These are phyloP conservation scores for Chalcis sispes DNA, from an alignment of 2,888 invertebrate genomes.

Conservation along the genomic window DNA sequence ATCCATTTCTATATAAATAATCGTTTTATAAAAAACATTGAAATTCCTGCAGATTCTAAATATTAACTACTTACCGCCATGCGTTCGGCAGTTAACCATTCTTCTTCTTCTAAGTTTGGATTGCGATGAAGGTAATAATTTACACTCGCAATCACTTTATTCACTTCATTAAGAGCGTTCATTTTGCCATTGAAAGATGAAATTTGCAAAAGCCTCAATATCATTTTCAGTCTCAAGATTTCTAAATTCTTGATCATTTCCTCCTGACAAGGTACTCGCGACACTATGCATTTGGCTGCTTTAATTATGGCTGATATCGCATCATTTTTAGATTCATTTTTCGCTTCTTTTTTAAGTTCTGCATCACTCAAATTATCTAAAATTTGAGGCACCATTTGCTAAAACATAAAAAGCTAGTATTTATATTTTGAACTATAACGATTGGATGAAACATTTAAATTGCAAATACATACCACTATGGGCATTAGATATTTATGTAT, in stretches of 20 bases:
- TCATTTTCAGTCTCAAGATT: constrained; percentile 97
- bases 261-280: constrained; percentile 90
- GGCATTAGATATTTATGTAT: constrained; percentile 95
- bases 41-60: constrained; percentile 23
- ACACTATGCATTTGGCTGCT: constrained; percentile 92
- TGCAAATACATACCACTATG: constrained; percentile 84
- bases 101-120: constrained; percentile 86
- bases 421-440: not conserved
- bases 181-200: constrained; percentile 99
- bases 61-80: constrained; percentile 87
- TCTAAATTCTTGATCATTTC: constrained; percentile 88
- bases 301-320: constrained; percentile 96
- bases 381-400: constrained; percentile 94
- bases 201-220: constrained; percentile 93
- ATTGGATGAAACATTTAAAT: constrained; percentile 14
- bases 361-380: constrained; percentile 96
- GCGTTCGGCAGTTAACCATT: constrained; percentile 94
- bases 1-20: constrained; percentile 87
- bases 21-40: constrained; percentile 19
- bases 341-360: constrained; percentile 95
- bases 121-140: constrained; percentile 90
- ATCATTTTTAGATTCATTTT: constrained; percentile 97
- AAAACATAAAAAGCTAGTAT: constrained; percentile 59
- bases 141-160: constrained; percentile 95
- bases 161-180: constrained; percentile 98